A percentile compares a stretch with the other conserved stretches of the same genome.
phyloP scores from a whole-genome alignment of 2,888 invertebrate species.

The Megastigmus dorsalis region DNA sequence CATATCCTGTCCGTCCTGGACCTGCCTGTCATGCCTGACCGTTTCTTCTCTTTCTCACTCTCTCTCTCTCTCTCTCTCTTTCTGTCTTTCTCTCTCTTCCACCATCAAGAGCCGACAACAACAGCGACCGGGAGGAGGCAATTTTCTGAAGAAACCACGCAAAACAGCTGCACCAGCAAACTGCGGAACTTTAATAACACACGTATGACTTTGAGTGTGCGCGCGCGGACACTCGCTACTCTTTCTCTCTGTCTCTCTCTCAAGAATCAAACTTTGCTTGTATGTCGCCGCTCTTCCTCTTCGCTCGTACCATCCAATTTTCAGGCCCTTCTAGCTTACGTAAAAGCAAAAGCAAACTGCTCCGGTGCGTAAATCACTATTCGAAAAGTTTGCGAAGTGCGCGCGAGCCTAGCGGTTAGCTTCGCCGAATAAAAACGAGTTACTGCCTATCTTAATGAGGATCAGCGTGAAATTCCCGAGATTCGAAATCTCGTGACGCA shows the following conservation, averaged over 20 bases:
- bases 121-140: conserved; percentile 57
- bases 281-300: no score
- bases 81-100: no score
- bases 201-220: neutral
- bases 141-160: conserved; percentile 70
- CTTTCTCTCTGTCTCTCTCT: no score
- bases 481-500: conserved; percentile 30
- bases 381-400: neutral
- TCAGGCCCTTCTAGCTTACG: no score
- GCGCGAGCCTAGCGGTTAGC: neutral
- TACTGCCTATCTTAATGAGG: conserved; percentile 44
- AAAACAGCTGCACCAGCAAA: conserved; percentile 54
- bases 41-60: no score
- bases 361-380: conserved; percentile 8
- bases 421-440: neutral
- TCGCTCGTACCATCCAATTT: no score
- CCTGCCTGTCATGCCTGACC: conserved; percentile 54
- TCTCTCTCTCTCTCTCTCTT: no score
- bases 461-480: conserved; percentile 30
- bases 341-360: neutral
- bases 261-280: conserved; percentile 25
- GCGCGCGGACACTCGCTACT: neutral
- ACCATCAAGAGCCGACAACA: conserved; percentile 53
- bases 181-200: conserved; percentile 35
- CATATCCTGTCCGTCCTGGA: conserved; percentile 72